Conservation (phyloP, 2,113 vertebrate species). For the Uria lomvia region DNA sequence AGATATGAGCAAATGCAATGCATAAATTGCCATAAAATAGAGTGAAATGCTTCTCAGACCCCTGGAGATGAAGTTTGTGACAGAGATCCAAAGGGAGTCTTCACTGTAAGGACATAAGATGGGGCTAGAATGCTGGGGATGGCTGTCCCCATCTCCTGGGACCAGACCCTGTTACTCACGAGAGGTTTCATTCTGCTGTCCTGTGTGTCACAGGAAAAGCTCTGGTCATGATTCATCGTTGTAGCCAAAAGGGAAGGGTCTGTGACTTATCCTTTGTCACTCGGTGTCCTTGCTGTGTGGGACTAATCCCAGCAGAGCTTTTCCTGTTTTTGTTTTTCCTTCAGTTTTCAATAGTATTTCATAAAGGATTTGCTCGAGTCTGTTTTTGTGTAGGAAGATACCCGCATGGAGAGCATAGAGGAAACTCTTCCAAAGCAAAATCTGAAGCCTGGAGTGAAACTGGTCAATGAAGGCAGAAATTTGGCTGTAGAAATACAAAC, state of each 20-base stretch:
- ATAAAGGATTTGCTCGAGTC: neutral
- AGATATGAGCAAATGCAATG: neutral
- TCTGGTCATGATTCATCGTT: neutral
- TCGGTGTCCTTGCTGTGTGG: neutral
- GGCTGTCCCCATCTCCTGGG: neutral
- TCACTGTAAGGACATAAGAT: neutral
- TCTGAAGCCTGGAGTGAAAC: neutral
- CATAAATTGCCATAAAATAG: neutral
- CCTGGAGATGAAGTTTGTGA: neutral
- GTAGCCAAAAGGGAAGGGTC: neutral
- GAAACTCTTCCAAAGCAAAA: neutral
- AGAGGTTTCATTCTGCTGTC: neutral
- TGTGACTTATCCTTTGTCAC: neutral
- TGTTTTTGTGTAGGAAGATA: neutral
- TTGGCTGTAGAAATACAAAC: neutral
- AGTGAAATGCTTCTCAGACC: neutral
- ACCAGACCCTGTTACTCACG: neutral
- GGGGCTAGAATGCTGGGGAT: neutral
- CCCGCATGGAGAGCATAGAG: neutral
- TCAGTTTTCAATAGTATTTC: neutral
- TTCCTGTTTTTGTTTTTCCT: neutral
- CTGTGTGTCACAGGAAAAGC: neutral
- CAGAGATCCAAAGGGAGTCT: neutral
- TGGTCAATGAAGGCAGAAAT: neutral
- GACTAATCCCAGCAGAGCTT: neutral